Percentiles rank a stretch among this genome's conserved stretches.
Evolutionary conservation across 2,888 invertebrate species (phyloP).

Genomic region (Drosophila macrospina): DNA sequence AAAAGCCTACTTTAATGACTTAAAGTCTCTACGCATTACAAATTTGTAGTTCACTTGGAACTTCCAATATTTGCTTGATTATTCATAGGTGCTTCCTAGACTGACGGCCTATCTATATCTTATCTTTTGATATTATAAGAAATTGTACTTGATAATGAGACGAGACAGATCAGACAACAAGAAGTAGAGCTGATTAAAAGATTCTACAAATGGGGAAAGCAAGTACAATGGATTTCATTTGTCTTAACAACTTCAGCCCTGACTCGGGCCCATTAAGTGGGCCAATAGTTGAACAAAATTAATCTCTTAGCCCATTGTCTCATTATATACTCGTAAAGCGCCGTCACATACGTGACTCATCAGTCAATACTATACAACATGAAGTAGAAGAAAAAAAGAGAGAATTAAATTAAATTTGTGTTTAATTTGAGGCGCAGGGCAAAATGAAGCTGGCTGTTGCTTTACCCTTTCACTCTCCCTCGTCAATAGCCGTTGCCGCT

Average conservation of each 20-base stretch:
- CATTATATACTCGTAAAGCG: constrained; percentile 5
- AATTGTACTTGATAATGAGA: background rate
- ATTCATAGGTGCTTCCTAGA: constrained; percentile 10
- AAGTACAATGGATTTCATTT: background rate
- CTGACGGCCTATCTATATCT: constrained; percentile 6
- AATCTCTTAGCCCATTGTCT: background rate
- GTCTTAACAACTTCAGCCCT: background rate
- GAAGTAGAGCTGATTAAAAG: background rate
- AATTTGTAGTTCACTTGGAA: background rate
- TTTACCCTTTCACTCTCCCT: background rate
- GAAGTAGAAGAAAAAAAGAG: background rate
- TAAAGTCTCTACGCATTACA: background rate
- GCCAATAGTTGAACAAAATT: background rate
- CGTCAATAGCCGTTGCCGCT: background rate
- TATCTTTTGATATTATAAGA: background rate
- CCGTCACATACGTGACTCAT: constrained; percentile 30
- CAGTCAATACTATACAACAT: constrained; percentile 16
- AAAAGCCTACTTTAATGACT: background rate
- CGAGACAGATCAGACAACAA: background rate
- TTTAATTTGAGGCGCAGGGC: constrained; percentile 28
- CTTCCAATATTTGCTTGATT: background rate
- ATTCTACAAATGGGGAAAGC: background rate
- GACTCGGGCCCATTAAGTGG: constrained; percentile 4
- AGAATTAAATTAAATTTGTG: constrained; percentile 28
- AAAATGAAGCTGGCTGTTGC: constrained; percentile 1